Conservation (phyloP, 2,888 invertebrate genomes). For the Lottia scabra region DNA sequence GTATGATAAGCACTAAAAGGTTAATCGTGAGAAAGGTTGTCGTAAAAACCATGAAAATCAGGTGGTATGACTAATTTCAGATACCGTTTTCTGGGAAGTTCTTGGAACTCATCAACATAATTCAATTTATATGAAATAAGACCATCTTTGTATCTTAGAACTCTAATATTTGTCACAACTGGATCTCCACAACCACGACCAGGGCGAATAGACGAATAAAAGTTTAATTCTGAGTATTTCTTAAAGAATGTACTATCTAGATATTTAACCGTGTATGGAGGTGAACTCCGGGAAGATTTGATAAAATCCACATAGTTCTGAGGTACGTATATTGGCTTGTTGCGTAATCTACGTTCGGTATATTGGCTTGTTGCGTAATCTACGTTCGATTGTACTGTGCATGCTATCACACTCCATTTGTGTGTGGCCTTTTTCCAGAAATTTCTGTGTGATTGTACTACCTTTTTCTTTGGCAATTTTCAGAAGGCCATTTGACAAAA, state of each 20-base stretch:
- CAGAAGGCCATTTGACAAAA: background rate
- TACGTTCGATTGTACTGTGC: background rate
- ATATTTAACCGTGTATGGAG: conserved; percentile 22
- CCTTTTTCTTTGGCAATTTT: background rate
- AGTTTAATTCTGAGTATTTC: conserved; percentile 16
- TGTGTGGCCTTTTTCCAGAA: background rate
- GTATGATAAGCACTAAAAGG: too few relatives aligned
- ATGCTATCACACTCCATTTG: background rate
- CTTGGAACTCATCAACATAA: background rate
- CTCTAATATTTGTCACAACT: too few relatives aligned
- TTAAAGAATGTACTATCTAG: conserved; percentile 26
- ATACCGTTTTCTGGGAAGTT: background rate
- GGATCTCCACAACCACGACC: too few relatives aligned
- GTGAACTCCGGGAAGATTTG: background rate
- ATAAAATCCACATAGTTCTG: conserved; percentile 7
- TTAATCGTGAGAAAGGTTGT: background rate
- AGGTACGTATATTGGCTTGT: conserved; percentile 18
- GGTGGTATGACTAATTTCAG: background rate
- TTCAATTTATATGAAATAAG: background rate
- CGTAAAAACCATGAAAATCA: background rate
- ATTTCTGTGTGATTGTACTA: background rate
- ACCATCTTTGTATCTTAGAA: too few relatives aligned
- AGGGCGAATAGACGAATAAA: conserved; percentile 20
- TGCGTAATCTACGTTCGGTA: too few relatives aligned
- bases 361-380: too few relatives aligned